Evolutionary conservation across 2,888 invertebrate species (phyloP).

Genomic region (Oscheius sp.): DNA sequence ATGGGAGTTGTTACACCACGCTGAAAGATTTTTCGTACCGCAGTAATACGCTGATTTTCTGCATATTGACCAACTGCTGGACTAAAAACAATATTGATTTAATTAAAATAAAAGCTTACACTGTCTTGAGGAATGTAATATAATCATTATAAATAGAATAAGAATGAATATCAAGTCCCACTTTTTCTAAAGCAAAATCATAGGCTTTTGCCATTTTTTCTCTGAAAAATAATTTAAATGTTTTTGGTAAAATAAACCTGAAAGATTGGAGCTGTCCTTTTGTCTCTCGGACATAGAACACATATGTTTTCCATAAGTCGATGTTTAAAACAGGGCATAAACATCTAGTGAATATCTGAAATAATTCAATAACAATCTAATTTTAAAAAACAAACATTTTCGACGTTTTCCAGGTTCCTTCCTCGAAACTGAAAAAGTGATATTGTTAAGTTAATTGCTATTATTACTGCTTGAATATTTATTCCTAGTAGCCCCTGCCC

Average conservation of each 20-base stretch:
- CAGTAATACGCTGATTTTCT: constrained; percentile 98
- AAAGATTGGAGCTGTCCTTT: constrained; percentile 89
- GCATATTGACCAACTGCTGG: constrained; percentile 98
- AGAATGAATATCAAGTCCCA: constrained; percentile 96
- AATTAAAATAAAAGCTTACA: constrained; percentile 60
- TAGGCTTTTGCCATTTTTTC: constrained; percentile 99
- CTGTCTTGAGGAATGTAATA: constrained; percentile 83
- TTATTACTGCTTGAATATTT: no score
- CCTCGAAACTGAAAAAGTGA: constrained; percentile 86
- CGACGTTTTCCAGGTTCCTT: constrained; percentile 95
- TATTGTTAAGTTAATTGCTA: constrained; percentile 5
- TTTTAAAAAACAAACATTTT: constrained; percentile 78
- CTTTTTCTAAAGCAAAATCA: constrained; percentile 97
- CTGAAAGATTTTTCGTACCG: constrained; percentile 95
- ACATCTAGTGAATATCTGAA: constrained; percentile 93
- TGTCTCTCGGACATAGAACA: constrained; percentile 97
- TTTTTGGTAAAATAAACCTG: constrained; percentile 75
- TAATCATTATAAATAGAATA: constrained; percentile 98
- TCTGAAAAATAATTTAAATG: constrained; percentile 75
- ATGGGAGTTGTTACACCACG: constrained; percentile 94
- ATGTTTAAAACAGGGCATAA: constrained; percentile 98
- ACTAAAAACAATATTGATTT: no score
- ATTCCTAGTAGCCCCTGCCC: neutral
- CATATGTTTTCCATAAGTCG: constrained; percentile 96
- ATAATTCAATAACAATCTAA: constrained; percentile 28